These are phyloP conservation scores for Eupeodes latifasciatus DNA, from an alignment of 2,888 invertebrate species.

Conservation along the genomic window DNA sequence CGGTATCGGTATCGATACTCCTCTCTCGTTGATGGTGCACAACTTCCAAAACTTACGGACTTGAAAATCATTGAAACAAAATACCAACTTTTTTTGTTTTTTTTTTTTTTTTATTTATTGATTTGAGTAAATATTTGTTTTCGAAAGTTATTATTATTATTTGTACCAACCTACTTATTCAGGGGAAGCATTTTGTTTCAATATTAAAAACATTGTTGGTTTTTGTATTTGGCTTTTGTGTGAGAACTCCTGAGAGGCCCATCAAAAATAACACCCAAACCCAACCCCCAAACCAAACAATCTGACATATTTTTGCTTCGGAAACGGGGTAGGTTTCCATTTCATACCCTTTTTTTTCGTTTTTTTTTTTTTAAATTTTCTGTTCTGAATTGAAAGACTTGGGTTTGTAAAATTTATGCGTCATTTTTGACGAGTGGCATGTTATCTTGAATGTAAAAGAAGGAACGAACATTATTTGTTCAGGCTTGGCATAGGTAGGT, in stretches of 20 bases:
- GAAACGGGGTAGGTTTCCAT: conserved; percentile 22
- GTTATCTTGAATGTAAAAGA: conserved; percentile 72
- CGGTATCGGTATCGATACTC: too few relatives aligned
- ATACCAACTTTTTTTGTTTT: not conserved
- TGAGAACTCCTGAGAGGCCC: not conserved
- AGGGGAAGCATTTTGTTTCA: conserved; percentile 67
- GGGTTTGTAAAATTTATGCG: conserved; percentile 62
- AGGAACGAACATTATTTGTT: conserved; percentile 66
- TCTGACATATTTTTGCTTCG: too few relatives aligned
- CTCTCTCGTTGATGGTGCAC: not conserved
- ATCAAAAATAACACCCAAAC: too few relatives aligned
- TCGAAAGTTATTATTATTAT: conserved; percentile 71
- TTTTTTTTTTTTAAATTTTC: not conserved
- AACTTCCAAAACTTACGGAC: conserved; percentile 20
- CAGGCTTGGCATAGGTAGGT: conserved; percentile 46
- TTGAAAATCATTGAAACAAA: conserved; percentile 35
- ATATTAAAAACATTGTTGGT: conserved; percentile 55
- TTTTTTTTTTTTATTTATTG: conserved; percentile 36
- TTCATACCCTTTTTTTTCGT: conserved; percentile 46
- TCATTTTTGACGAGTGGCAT: conserved; percentile 72
- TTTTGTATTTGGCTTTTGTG: conserved; percentile 28
- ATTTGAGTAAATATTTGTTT: conserved; percentile 72
- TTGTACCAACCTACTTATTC: conserved; percentile 46
- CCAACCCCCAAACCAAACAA: not conserved
- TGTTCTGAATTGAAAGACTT: conserved; percentile 16